These are phyloP conservation scores for Aproaerema taeniolella DNA, from an alignment of 2,888 invertebrate genomes.

Conservation along the genomic window DNA sequence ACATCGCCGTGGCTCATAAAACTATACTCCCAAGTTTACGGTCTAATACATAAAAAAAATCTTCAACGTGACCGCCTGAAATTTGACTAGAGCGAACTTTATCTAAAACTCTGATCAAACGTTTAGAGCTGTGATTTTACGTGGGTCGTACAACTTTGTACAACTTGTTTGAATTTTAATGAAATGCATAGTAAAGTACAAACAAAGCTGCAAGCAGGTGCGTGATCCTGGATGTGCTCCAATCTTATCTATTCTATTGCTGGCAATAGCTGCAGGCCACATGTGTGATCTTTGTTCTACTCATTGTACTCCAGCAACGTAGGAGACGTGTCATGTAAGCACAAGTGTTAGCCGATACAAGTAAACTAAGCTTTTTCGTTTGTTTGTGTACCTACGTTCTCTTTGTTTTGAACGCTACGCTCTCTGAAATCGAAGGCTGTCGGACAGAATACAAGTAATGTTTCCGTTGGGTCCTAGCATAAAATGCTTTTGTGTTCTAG, in stretches of 20 bases:
- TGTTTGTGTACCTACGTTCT: slow-evolving; percentile 21
- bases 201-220: slow-evolving; percentile 31
- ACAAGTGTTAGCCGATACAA: slow-evolving; percentile 39
- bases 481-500: too few species aligned
- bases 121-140: not conserved
- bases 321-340: slow-evolving; percentile 59
- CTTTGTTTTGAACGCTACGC: slow-evolving; percentile 18
- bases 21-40: slow-evolving; percentile 50
- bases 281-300: slow-evolving; percentile 56
- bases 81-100: slow-evolving; percentile 38
- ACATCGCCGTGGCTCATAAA: slow-evolving; percentile 40
- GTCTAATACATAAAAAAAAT: slow-evolving; percentile 42
- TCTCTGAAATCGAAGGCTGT: slow-evolving; percentile 12
- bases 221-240: slow-evolving; percentile 41
- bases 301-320: slow-evolving; percentile 48
- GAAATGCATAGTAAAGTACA: slow-evolving; percentile 13
- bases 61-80: slow-evolving; percentile 32
- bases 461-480: not conserved
- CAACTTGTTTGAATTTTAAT: slow-evolving; percentile 9
- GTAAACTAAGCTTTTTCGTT: slow-evolving; percentile 25
- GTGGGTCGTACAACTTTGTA: slow-evolving; percentile 9
- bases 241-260: slow-evolving; percentile 50
- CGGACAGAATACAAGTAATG: not conserved
- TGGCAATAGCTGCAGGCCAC: slow-evolving; percentile 50
- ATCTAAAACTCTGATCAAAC: not conserved